These are phyloP conservation scores for Rhingia campestris DNA, from an alignment of 2,888 invertebrate genomes.

Conservation along the genomic window DNA sequence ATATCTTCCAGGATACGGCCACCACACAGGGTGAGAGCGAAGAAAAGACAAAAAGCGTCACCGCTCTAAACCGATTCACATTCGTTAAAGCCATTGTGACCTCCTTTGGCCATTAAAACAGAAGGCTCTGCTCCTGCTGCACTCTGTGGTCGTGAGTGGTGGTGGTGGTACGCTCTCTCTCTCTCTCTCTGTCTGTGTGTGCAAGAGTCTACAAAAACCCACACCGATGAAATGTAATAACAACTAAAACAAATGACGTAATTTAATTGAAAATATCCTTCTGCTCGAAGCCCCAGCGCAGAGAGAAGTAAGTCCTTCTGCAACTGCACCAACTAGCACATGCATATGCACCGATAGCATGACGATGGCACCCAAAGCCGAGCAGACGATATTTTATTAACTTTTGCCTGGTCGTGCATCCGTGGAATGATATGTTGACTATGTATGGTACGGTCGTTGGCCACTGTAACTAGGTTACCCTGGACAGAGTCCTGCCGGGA, in stretches of 20 bases:
- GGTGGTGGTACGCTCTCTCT: not conserved
- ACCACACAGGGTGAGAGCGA: conserved; percentile 6
- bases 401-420: conserved; percentile 56
- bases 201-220: conserved; percentile 6
- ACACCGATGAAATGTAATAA: conserved; percentile 67
- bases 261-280: conserved; percentile 58
- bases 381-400: conserved; percentile 64
- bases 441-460: conserved; percentile 12
- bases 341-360: not conserved
- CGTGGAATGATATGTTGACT: conserved; percentile 53
- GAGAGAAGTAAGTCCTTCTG: conserved; percentile 12
- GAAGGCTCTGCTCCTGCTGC: conserved; percentile 27
- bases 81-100: conserved; percentile 60
- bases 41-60: conserved; percentile 27
- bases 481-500: conserved; percentile 56
- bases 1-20: conserved; percentile 23
- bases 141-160: too few species aligned
- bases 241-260: conserved; percentile 71
- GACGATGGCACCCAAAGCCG: not conserved
- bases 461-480: conserved; percentile 40
- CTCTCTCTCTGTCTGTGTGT: too few species aligned
- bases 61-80: conserved; percentile 12
- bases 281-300: not conserved
- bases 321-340: conserved; percentile 17
- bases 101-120: conserved; percentile 60